Evolutionary conservation across 2,113 vertebrate genomes (phyloP).

Genomic region (Ammospiza nelsoni): DNA sequence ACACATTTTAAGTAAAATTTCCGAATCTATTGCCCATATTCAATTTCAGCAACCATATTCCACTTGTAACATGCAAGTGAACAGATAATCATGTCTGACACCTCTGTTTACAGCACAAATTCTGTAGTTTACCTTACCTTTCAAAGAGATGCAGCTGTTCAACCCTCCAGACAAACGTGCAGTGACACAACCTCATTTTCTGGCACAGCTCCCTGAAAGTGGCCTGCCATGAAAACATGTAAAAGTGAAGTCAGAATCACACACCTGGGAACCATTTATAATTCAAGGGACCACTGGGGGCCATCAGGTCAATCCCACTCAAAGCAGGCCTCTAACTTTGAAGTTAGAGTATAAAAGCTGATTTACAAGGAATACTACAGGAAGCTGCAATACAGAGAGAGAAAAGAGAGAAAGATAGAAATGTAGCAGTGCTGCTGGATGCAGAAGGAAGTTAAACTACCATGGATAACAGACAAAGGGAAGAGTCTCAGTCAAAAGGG

Average conservation of each 20-base stretch:
- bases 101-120: neutral
- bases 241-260: neutral
- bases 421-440: neutral
- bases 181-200: neutral
- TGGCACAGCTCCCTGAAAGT: neutral
- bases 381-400: neutral
- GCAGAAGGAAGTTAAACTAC: neutral
- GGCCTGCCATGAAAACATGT: neutral
- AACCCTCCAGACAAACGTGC: rapidly evolving
- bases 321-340: neutral
- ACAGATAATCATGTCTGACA: neutral
- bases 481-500: neutral
- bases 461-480: neutral
- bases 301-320: neutral
- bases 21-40: neutral
- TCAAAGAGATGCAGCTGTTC: neutral
- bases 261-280: neutral
- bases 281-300: neutral
- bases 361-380: neutral
- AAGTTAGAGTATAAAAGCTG: neutral
- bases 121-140: neutral
- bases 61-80: neutral
- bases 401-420: neutral
- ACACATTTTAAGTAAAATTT: neutral
- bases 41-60: neutral